Conservation (phyloP, 2,113 vertebrate species). For the Taxidea taxus region DNA sequence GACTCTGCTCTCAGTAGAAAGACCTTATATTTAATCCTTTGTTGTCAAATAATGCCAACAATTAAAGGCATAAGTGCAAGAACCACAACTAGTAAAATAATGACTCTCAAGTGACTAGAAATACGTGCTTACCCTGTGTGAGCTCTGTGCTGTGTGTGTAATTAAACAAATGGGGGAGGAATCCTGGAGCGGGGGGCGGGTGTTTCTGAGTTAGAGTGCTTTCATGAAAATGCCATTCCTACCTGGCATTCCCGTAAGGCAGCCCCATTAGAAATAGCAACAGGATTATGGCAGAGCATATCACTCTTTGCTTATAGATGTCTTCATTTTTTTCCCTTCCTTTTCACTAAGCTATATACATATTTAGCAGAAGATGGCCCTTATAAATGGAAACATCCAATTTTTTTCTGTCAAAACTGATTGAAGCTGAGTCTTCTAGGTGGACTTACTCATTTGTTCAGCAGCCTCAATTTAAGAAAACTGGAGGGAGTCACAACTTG, state of each 20-base stretch:
- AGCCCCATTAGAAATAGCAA: neutral
- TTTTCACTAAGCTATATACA: neutral
- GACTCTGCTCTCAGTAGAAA: neutral
- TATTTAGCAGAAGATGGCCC: neutral
- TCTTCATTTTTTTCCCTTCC: neutral
- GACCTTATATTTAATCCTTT: neutral
- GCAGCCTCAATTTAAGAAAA: neutral
- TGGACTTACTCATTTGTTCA: neutral
- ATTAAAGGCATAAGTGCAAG: neutral
- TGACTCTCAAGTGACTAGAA: neutral
- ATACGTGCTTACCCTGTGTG: neutral
- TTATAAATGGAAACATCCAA: neutral
- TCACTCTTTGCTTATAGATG: neutral
- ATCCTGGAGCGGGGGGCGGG: neutral
- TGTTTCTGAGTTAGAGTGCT: neutral
- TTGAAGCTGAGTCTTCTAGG: neutral
- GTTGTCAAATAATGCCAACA: neutral
- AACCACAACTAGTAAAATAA: neutral
- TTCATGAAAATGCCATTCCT: neutral
- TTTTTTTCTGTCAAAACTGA: neutral
- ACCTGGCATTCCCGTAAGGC: neutral
- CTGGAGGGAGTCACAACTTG: conserved; percentile 10
- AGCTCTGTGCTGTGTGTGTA: neutral
- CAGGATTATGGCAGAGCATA: neutral
- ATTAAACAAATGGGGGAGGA: neutral